phyloP scores from a whole-genome alignment of 2,888 invertebrate species.

The Tiliacea citrago region DNA sequence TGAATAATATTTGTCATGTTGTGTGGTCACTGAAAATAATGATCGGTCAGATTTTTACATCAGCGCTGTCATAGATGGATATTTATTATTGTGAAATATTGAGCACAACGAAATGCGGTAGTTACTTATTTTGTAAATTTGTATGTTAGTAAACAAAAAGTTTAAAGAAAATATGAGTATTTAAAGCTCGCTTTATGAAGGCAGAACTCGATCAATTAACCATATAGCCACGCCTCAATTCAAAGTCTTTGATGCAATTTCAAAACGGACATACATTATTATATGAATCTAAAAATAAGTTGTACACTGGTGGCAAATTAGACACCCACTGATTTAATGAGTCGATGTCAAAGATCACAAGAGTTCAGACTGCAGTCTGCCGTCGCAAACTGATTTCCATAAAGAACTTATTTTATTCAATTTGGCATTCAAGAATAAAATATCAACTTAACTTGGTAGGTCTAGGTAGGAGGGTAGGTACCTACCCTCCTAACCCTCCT shows the following conservation, averaged over 20 bases:
- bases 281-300: neutral
- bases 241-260: neutral
- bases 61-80: neutral
- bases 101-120: neutral
- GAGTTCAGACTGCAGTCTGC: conserved; percentile 22
- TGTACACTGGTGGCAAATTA: neutral
- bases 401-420: neutral
- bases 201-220: neutral
- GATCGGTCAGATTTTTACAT: neutral
- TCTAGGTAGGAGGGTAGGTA: neutral
- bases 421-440: neutral
- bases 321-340: conserved; percentile 23
- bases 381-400: conserved; percentile 6
- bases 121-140: neutral
- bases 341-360: conserved; percentile 32
- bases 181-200: neutral
- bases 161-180: neutral
- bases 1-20: conserved; percentile 25
- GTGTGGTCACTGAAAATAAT: conserved; percentile 3
- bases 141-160: neutral
- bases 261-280: conserved; percentile 11
- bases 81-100: neutral
- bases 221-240: neutral
- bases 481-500: too few relatives aligned
- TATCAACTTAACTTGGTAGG: neutral